Evolutionary conservation across 2,113 vertebrate species (phyloP), one percentile per base, ranked within the genome.

Genomic region (Megaceryle maxima): DNA sequence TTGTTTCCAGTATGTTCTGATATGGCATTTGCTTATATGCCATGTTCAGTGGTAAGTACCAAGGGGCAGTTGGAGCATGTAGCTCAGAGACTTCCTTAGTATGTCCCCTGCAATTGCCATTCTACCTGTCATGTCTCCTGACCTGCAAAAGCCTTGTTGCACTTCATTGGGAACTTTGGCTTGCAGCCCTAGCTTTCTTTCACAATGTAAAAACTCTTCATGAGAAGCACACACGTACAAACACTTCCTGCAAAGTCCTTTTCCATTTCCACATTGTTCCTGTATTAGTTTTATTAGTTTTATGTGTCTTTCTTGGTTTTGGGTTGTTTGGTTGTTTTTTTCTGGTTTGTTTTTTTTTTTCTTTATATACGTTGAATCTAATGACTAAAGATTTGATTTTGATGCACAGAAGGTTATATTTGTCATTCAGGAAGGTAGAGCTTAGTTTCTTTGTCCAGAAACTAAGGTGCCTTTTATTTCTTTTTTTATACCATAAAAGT

Each of bases 41-140:
- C 96, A 93, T 94, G 96, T 87, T 90, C 95, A 86, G 97, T 80
- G 97, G 96, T 97, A 94, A 97, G 97, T 97, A 97, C 96, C 79
- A 18, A 68, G 87, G 92, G 96, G 96, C 90, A 87, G 56, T 77
- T 87, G 92, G 77, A 51, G 43, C 96, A 44, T 12, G 7, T 57
- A 41, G 94, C 90, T 85, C 87, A 64, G 87, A 82, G 33, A 59
- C 50, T 90, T 88, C 79, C 66, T 76, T 33, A 33, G 88, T 75
- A 31, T 16, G 78, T 84, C 87, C 66, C 91, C 62, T 88, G 92
- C 81, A 25, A 80, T 51, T 43, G 60, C 89, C 94, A 82, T 86
- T 13, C 41, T 91, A 89, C 92, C 92, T 81, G 26, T 89, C 84
- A 46, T 41, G 4, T 70, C 63, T 77, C 77, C 88, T 90, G 46